Evolutionary conservation across 1,140 invertebrate species (phyloP), one percentile per base, ranked within the genome.

Genomic region (Brevipalpus yothersi): DNA sequence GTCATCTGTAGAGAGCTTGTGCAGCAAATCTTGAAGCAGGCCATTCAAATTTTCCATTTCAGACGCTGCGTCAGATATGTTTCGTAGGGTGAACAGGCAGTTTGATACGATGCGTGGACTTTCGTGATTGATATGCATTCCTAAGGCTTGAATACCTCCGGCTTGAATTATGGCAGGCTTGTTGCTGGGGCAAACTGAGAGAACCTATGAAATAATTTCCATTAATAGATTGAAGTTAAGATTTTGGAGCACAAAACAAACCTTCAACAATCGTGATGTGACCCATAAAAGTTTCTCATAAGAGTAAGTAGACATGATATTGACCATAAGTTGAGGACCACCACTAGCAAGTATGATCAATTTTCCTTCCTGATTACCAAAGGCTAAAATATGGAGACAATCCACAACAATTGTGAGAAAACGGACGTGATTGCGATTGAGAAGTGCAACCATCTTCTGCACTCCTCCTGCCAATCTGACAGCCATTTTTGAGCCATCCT

Each of bases 211-310:
- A 5, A 31, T 2, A 31, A 31, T 31, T 2, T 31, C 5, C 31
- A 31, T 31, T 31, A 31, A 31, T 31, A 3, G 43, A 15, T 45
- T 45, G 43, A n/a, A n/a, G n/a, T n/a, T n/a, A n/a, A 15, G 12
- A 45, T 17, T 45, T 45, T 45, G 43, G 73, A 91, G 95, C 3
- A 97, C 93, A 15, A 90, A 95, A 19, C 98, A 72, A 74, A 79
- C 86, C 78, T 97, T 97, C 59, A 99, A 75, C 17, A 97, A 91
- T 66, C 93, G 77, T 13, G 91, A 93, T 39, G 93, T 96, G 23
- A 93, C 97, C 91, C 93, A 97, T 41, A 98, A 74, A 41, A 98
- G 75, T 77, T 97, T 98, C 74, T 97, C 92, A 68, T 99, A 99
- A 67, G 88, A 88, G 70, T 93, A 95, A 17, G 86, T 83, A 58